Conservation (phyloP, 2,797 vertebrate species). For the Pangasius larnaudii region DNA sequence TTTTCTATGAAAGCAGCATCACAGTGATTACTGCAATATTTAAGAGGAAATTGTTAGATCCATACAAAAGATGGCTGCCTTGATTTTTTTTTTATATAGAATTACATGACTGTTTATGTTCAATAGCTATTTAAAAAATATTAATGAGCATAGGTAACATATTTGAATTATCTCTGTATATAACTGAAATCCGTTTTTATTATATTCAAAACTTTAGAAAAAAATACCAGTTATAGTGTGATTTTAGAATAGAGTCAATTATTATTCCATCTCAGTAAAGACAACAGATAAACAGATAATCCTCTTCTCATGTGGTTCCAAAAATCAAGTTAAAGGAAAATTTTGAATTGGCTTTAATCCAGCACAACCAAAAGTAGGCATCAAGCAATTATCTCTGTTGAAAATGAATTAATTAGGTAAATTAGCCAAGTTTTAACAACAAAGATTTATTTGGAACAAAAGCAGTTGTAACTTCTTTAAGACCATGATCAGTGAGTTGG, state of each 20-base stretch:
- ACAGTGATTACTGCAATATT: not conserved
- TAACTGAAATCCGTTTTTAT: not conserved
- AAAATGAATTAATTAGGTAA: constrained; percentile 8
- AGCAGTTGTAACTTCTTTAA: constrained; percentile 6
- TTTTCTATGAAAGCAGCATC: not conserved
- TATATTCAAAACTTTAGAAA: not conserved
- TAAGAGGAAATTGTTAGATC: not conserved
- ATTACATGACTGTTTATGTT: not conserved
- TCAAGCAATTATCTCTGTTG: not conserved
- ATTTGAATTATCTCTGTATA: not conserved
- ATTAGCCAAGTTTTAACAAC: constrained; percentile 17
- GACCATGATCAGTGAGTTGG: constrained; percentile 4
- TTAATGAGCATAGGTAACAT: not conserved
- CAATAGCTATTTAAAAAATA: not conserved
- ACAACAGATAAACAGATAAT: not conserved
- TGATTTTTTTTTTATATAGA: not conserved
- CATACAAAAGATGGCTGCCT: not conserved
- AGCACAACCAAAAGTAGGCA: not conserved
- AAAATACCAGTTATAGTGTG: not conserved
- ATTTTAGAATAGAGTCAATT: not conserved
- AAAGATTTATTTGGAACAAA: not conserved
- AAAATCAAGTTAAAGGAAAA: not conserved
- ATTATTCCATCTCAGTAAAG: not conserved
- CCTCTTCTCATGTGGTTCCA: not conserved
- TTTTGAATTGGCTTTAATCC: not conserved